A percentile compares a stretch with the other conserved stretches of the same genome.
These are phyloP conservation scores for Stegophylla sp. DNA, from an alignment of 2,888 invertebrate species.

Conservation along the genomic window DNA sequence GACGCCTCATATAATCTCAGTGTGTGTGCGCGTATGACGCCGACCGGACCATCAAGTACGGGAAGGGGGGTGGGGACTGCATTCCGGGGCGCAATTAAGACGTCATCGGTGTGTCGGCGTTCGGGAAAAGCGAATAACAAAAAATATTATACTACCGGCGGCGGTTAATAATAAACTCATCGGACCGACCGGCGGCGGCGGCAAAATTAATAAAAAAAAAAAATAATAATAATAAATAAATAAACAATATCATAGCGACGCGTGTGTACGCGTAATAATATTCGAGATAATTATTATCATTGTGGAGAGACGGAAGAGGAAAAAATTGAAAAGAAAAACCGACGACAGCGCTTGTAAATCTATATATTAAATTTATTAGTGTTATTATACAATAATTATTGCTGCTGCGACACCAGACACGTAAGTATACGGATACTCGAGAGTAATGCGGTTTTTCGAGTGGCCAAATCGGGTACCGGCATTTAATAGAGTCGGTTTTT, in stretches of 20 bases:
- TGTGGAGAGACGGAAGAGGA: neutral
- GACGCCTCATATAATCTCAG: too few relatives aligned
- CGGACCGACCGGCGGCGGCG: constrained; percentile 14
- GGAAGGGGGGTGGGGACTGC: constrained; percentile 8
- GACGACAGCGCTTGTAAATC: neutral
- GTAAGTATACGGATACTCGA: constrained; percentile 12
- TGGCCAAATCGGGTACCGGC: constrained; percentile 56
- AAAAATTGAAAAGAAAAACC: neutral
- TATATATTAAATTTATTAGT: constrained; percentile 17
- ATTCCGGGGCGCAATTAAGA: constrained; percentile 55
- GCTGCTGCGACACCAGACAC: neutral
- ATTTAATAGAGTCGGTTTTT: constrained; percentile 20
- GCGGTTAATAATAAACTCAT: constrained; percentile 50
- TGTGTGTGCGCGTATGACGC: too few relatives aligned
- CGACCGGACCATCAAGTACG: constrained; percentile 11
- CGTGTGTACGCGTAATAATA: too few relatives aligned
- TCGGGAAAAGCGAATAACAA: constrained; percentile 15
- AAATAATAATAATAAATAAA: too few relatives aligned
- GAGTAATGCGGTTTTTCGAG: constrained; percentile 56
- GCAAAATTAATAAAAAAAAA: constrained; percentile 54
- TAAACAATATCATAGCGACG: too few relatives aligned
- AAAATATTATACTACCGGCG: neutral
- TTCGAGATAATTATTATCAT: constrained; percentile 11
- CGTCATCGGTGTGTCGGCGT: constrained; percentile 20
- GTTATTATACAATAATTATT: neutral